Conservation (phyloP, 2,888 invertebrate species). For the Tipula lateralis region DNA sequence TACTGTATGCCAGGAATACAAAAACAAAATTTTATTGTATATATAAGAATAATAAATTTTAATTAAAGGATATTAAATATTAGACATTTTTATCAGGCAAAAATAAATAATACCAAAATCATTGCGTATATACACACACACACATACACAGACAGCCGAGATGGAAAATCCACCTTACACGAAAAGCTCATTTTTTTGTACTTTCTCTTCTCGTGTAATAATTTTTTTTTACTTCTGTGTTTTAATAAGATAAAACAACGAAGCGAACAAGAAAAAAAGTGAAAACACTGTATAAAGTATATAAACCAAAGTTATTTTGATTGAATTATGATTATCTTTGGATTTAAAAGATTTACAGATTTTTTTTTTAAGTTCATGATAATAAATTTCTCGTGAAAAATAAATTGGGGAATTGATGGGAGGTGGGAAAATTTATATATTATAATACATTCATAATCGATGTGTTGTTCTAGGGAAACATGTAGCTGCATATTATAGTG, state of each 20-base stretch:
- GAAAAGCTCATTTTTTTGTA: not conserved
- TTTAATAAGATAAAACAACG: not conserved
- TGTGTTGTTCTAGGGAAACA: not conserved
- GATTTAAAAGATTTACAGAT: not conserved
- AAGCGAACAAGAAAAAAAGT: not conserved
- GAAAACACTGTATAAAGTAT: not conserved
- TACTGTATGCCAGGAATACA: not conserved
- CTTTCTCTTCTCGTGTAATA: not conserved
- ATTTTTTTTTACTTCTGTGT: not conserved
- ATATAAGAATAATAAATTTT: constrained; percentile 7
- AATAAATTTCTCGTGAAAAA: not conserved
- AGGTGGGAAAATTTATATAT: not conserved
- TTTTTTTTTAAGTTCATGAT: not conserved
- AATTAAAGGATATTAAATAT: constrained; percentile 11
- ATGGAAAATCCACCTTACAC: not conserved
- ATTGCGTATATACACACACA: not conserved
- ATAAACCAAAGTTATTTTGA: constrained; percentile 24
- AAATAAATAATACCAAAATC: constrained; percentile 2
- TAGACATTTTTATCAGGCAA: constrained; percentile 7
- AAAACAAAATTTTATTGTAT: not conserved
- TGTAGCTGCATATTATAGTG: not conserved
- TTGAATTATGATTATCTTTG: constrained; percentile 24
- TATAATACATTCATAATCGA: not conserved
- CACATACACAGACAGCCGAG: not conserved
- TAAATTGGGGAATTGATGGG: not conserved